These are phyloP conservation scores for Cheilosia scutellata DNA, from an alignment of 2,888 invertebrate species.

Conservation along the genomic window DNA sequence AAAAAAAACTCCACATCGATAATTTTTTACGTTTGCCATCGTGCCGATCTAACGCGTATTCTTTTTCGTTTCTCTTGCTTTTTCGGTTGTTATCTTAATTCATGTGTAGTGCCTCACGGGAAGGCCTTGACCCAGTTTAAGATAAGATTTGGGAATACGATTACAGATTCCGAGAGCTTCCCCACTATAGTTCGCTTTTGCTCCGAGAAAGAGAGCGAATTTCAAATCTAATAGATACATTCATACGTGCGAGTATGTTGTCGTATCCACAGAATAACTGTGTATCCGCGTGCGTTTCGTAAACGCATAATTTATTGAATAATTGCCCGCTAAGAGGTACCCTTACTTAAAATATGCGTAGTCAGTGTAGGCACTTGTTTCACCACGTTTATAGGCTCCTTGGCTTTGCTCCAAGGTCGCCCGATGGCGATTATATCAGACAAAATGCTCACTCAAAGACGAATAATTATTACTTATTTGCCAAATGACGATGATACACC, in stretches of 20 bases:
- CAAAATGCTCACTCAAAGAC: conserved; percentile 60
- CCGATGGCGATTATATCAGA: conserved; percentile 64
- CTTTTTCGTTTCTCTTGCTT: conserved; percentile 24
- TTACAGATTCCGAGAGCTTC: conserved; percentile 42
- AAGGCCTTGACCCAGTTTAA: conserved; percentile 65
- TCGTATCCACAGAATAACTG: conserved; percentile 3
- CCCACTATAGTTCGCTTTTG: not conserved
- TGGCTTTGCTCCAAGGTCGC: conserved; percentile 73
- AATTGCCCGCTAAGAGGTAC: conserved; percentile 54
- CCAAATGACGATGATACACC: conserved; percentile 55
- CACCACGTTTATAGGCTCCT: conserved; percentile 70
- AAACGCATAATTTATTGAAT: conserved; percentile 68
- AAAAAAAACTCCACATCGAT: conserved; percentile 16
- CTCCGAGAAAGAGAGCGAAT: not conserved
- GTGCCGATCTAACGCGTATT: conserved; percentile 42
- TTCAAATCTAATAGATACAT: not conserved
- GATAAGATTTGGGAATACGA: conserved; percentile 65
- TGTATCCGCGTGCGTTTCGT: conserved; percentile 40
- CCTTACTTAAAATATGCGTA: conserved; percentile 46
- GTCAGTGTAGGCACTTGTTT: conserved; percentile 59
- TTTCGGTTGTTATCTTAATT: conserved; percentile 34
- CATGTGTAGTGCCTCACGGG: conserved; percentile 18
- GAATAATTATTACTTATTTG: conserved; percentile 23
- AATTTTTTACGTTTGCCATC: conserved; percentile 3
- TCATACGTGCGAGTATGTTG: too few relatives aligned